phyloP scores from a whole-genome alignment of 2,888 invertebrate genomes.

The Abscondita cerata region DNA sequence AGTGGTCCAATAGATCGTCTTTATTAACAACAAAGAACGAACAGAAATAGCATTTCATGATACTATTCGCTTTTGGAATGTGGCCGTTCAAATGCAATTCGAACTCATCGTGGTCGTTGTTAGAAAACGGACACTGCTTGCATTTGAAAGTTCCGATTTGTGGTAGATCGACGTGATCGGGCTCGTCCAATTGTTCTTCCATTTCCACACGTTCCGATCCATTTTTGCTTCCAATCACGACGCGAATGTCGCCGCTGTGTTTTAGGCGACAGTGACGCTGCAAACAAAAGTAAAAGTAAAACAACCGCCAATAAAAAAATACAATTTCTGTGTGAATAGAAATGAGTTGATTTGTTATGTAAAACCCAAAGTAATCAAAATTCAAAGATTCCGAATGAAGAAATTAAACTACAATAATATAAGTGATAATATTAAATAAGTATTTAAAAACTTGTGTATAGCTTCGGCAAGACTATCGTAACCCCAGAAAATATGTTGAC shows the following conservation, averaged over 20 bases:
- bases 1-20: conserved; percentile 72
- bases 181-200: conserved; percentile 54
- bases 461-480: too few species aligned
- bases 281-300: conserved; percentile 49
- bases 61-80: conserved; percentile 69
- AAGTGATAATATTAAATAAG: too few species aligned
- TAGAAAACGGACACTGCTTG: conserved; percentile 75
- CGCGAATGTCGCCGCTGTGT: conserved; percentile 77
- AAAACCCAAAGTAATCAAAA: too few species aligned
- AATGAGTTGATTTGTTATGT: too few species aligned
- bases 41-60: conserved; percentile 82
- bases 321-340: too few species aligned
- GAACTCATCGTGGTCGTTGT: conserved; percentile 65
- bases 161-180: conserved; percentile 54
- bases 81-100: conserved; percentile 75
- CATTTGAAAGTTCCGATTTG: conserved; percentile 62
- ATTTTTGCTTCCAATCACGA: conserved; percentile 64
- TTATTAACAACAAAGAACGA: conserved; percentile 78
- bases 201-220: conserved; percentile 60
- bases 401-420: too few species aligned
- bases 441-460: too few species aligned
- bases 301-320: too few species aligned
- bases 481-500: too few species aligned
- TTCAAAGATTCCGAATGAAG: too few species aligned
- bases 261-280: conserved; percentile 82